Evolutionary conservation across 2,113 vertebrate species (phyloP).

Genomic region (Chamaea fasciata): DNA sequence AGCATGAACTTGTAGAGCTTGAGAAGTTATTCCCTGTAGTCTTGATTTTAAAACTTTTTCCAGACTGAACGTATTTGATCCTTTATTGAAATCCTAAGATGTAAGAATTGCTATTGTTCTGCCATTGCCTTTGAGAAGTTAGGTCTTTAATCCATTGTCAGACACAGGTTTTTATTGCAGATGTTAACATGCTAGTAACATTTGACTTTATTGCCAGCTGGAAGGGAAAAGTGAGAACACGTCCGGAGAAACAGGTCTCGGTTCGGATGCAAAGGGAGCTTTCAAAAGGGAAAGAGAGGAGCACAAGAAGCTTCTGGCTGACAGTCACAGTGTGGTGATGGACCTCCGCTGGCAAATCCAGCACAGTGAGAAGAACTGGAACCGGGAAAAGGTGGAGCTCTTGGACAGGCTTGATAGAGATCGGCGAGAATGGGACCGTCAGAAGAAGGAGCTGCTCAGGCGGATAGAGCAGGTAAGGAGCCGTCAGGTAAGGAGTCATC

Average conservation of each 20-base stretch:
- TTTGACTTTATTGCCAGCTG: slow-evolving; percentile 63
- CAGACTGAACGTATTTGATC: not conserved
- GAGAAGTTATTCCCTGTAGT: not conserved
- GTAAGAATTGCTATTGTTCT: not conserved
- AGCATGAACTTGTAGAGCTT: not conserved
- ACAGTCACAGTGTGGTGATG: slow-evolving; percentile 84
- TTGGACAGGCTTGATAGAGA: slow-evolving; percentile 83
- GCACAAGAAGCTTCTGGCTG: slow-evolving; percentile 85
- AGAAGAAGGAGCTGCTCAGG: slow-evolving; percentile 82
- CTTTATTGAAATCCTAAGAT: not conserved
- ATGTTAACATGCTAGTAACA: not conserved
- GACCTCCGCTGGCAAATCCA: slow-evolving; percentile 92
- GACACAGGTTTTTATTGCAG: not conserved
- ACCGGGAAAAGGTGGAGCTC: slow-evolving; percentile 83
- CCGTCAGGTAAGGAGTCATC: slow-evolving; percentile 25
- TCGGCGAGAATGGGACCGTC: slow-evolving; percentile 84
- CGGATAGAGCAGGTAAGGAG: slow-evolving; percentile 79
- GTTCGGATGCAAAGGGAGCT: slow-evolving; percentile 58
- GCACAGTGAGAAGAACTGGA: slow-evolving; percentile 89
- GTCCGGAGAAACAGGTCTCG: slow-evolving; percentile 45
- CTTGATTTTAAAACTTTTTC: not conserved
- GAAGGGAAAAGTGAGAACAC: slow-evolving; percentile 64
- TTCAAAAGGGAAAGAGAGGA: slow-evolving; percentile 83
- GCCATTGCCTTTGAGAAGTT: not conserved
- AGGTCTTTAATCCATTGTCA: not conserved